A percentile compares a stretch with the other conserved stretches of the same genome.
Conservation (phyloP, 2,888 invertebrate genomes). For the Rosalia funebris region DNA sequence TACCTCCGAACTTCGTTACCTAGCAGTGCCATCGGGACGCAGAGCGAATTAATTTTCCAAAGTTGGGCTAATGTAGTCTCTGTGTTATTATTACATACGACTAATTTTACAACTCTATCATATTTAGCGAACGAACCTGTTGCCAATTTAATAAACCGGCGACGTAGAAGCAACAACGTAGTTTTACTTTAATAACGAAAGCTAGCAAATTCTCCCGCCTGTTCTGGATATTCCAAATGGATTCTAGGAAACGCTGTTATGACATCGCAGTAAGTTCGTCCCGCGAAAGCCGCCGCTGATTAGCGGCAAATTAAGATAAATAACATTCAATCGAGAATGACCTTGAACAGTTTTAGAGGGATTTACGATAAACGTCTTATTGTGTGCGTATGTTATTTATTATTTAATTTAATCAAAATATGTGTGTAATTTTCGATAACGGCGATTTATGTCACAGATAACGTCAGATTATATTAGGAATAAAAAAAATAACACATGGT, state of each 20-base stretch:
- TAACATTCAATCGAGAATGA: slow-evolving; percentile 2
- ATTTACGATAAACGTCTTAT: slow-evolving; percentile 14
- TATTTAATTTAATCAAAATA: slow-evolving; percentile 20
- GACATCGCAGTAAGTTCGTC: slow-evolving; percentile 4
- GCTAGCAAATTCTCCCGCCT: neutral
- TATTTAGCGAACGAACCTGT: neutral
- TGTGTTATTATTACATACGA: neutral
- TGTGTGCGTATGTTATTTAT: no score
- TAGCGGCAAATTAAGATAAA: slow-evolving; percentile 1
- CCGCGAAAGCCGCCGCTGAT: neutral
- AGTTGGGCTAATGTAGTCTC: neutral
- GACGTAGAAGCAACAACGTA: neutral
- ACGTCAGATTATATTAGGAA: slow-evolving; percentile 7
- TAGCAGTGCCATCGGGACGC: no score
- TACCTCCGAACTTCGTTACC: no score
- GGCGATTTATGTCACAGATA: slow-evolving; percentile 19
- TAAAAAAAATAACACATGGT: neutral
- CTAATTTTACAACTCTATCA: neutral
- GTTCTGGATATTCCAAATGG: neutral
- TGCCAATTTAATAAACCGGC: neutral
- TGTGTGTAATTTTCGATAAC: slow-evolving; percentile 12
- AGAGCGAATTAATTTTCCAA: neutral
- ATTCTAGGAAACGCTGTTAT: neutral
- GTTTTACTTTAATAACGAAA: neutral
- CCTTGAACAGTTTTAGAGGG: slow-evolving; percentile 13